Conservation (phyloP, 2,797 vertebrate genomes). For the Notoglanidium macrostoma region DNA sequence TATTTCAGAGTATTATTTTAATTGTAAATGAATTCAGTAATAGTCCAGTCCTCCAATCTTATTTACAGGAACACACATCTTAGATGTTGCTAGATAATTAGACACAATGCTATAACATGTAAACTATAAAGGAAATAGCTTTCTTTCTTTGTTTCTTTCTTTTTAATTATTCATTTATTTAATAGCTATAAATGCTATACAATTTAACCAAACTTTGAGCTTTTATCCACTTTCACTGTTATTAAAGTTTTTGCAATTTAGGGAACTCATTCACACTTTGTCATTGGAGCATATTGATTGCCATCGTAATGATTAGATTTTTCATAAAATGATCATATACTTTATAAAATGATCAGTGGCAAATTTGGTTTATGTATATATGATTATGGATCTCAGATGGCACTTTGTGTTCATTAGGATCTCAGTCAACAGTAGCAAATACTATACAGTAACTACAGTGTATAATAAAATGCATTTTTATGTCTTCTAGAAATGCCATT, state of each 20-base stretch:
- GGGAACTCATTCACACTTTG: not conserved
- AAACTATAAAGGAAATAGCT: too few relatives aligned
- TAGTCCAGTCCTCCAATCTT: not conserved
- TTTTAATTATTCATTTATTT: too few relatives aligned
- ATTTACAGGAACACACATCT: not conserved
- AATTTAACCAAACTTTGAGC: not conserved
- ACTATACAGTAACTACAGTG: not conserved
- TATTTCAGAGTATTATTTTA: not conserved
- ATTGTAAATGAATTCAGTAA: not conserved
- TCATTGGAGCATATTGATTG: not conserved
- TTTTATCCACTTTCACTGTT: not conserved
- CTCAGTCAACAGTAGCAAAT: not conserved
- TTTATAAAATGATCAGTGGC: not conserved
- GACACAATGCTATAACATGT: too few relatives aligned
- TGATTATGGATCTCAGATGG: not conserved
- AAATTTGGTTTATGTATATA: not conserved
- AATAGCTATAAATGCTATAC: not conserved
- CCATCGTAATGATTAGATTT: not conserved
- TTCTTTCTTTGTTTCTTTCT: too few relatives aligned
- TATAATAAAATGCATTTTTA: not conserved
- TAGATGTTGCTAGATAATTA: not conserved
- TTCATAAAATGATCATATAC: not conserved
- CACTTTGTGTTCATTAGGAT: not conserved
- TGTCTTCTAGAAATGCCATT: slow-evolving; percentile 82
- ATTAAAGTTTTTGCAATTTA: not conserved